Evolutionary conservation across 2,113 vertebrate species (phyloP).

Genomic region (Indicator maculatus): DNA sequence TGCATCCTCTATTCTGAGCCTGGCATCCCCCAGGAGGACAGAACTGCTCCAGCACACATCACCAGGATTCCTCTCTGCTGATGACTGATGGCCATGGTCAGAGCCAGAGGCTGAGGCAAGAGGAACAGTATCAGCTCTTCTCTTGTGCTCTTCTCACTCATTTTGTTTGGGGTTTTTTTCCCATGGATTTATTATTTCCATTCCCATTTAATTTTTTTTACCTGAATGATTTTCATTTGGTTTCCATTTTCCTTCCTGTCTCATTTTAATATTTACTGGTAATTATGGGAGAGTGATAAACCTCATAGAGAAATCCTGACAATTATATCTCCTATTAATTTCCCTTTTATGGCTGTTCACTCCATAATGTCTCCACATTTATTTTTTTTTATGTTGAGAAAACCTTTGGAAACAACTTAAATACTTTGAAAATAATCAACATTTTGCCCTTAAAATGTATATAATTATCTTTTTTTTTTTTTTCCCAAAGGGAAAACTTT

Average conservation of each 20-base stretch:
- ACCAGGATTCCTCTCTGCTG: neutral
- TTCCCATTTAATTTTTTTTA: neutral
- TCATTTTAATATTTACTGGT: neutral
- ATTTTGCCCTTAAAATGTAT: neutral
- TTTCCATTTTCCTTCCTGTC: neutral
- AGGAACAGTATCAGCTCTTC: neutral
- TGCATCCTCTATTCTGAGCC: neutral
- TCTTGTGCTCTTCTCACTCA: neutral
- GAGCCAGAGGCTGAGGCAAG: neutral
- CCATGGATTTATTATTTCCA: neutral
- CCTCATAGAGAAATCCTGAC: neutral
- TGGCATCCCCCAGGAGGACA: neutral
- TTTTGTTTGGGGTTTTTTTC: neutral
- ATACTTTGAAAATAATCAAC: neutral
- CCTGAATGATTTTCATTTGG: neutral
- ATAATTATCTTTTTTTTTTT: neutral
- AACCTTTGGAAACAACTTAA: neutral
- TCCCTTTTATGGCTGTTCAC: neutral
- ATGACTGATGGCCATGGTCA: accelerated
- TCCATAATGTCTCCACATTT: neutral
- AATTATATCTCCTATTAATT: neutral
- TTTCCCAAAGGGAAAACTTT: neutral
- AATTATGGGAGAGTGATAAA: neutral
- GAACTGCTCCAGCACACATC: accelerated
- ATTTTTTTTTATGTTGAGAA: neutral